phyloP scores from a whole-genome alignment of 2,113 vertebrate species.

The Struthidea cinerea region DNA sequence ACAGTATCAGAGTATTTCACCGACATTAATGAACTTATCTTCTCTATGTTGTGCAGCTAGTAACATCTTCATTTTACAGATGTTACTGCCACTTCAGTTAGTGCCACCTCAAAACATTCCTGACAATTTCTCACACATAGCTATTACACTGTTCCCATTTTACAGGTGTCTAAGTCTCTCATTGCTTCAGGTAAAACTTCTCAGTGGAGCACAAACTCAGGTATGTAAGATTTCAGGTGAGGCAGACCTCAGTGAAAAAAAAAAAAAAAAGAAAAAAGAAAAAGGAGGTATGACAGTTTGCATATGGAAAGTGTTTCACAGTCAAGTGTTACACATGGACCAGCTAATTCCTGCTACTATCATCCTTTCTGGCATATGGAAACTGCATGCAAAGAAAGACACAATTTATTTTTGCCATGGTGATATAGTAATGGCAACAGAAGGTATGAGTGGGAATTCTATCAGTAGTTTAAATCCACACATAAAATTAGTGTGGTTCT shows the following conservation, averaged over 20 bases:
- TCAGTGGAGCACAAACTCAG: neutral
- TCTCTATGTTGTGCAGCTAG: neutral
- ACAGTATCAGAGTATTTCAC: neutral
- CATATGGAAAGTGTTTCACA: neutral
- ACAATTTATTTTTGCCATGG: neutral
- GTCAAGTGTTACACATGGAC: neutral
- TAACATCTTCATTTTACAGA: neutral
- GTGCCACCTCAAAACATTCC: neutral
- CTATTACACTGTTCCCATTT: neutral
- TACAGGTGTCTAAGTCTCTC: neutral
- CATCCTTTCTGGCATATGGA: neutral
- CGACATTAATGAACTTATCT: neutral
- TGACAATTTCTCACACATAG: neutral
- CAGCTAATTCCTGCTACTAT: neutral
- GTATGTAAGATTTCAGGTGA: neutral
- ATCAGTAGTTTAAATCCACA: neutral
- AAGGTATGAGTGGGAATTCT: neutral
- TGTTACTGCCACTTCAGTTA: neutral
- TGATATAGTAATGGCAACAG: neutral
- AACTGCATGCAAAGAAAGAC: neutral
- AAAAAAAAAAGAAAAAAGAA: too few relatives aligned
- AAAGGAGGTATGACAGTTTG: neutral
- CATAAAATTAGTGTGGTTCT: neutral
- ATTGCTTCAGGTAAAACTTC: neutral
- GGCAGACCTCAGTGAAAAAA: neutral